phyloP scores from a whole-genome alignment of 1,140 invertebrate species.

The Piezodorus guildinii region DNA sequence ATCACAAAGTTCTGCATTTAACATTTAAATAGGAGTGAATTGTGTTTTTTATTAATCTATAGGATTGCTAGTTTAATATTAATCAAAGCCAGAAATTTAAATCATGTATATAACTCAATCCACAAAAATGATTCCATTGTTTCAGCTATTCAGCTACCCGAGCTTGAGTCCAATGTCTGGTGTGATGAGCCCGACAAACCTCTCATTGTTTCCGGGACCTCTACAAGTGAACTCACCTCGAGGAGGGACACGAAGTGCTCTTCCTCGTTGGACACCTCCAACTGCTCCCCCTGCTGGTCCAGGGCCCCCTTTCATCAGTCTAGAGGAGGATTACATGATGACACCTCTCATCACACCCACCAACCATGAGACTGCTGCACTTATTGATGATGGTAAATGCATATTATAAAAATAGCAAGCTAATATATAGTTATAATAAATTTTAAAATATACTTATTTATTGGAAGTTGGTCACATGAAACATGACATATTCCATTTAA shows the following conservation, averaged over 20 bases:
- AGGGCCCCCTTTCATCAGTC: conserved; percentile 60
- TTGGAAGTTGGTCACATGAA: no score
- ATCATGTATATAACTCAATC: no score
- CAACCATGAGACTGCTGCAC: conserved; percentile 27
- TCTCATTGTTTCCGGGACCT: conserved; percentile 78
- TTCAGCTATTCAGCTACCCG: conserved; percentile 81
- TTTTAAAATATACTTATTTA: no score
- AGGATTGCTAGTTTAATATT: no score
- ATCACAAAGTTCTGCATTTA: no score
- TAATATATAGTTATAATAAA: no score
- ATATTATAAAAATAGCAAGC: neutral
- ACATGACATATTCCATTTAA: no score
- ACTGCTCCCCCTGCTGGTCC: conserved; percentile 25
- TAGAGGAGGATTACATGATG: conserved; percentile 90
- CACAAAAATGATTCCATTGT: conserved; percentile 25
- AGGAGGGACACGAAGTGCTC: conserved; percentile 53
- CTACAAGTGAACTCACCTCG: conserved; percentile 34
- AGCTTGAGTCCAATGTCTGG: conserved; percentile 67
- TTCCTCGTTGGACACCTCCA: conserved; percentile 63
- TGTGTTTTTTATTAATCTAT: neutral
- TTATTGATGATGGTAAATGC: conserved; percentile 31
- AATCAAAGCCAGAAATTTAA: no score
- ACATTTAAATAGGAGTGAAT: no score
- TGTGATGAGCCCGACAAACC: conserved; percentile 80
- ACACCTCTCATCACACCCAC: conserved; percentile 50